Evolutionary conservation across 35 echinoderm and acorn worm species (phyloP).

Genomic region (Apostichopus californicus): DNA sequence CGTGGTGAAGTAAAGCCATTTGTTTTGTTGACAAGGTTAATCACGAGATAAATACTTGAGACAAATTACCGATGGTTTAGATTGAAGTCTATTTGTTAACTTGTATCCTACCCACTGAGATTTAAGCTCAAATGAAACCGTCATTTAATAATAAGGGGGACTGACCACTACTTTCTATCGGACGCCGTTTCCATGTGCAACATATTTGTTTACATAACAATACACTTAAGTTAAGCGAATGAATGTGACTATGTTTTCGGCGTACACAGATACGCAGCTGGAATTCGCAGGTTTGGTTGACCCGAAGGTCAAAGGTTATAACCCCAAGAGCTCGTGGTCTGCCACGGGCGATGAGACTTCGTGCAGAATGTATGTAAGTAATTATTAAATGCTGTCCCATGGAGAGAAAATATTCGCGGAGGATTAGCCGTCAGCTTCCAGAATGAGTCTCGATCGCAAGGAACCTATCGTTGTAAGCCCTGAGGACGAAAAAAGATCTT

Average conservation of each 20-base stretch:
- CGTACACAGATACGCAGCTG: conserved; percentile 18
- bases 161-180: neutral
- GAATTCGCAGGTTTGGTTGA: conserved; percentile 12
- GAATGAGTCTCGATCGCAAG: conserved; percentile 10
- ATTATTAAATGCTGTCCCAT: conserved; percentile 45
- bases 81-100: neutral
- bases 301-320: conserved; percentile 14
- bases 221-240: neutral
- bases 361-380: conserved; percentile 42
- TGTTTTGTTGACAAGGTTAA: conserved; percentile 17
- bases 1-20: neutral
- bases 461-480: conserved; percentile 25
- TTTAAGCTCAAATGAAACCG: neutral
- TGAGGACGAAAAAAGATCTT: conserved; percentile 12
- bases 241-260: neutral
- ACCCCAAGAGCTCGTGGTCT: conserved; percentile 37
- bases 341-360: conserved; percentile 33
- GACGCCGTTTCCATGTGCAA: conserved; percentile 6
- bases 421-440: conserved; percentile 36
- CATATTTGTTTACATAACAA: conserved; percentile 49
- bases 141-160: neutral
- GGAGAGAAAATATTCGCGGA: conserved; percentile 38
- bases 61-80: too few relatives aligned
- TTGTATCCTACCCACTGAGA: neutral
- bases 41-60: neutral